Base-by-base conservation (phyloP, 2,888 invertebrate genomes). In the Schizaphis graminum region DNA sequence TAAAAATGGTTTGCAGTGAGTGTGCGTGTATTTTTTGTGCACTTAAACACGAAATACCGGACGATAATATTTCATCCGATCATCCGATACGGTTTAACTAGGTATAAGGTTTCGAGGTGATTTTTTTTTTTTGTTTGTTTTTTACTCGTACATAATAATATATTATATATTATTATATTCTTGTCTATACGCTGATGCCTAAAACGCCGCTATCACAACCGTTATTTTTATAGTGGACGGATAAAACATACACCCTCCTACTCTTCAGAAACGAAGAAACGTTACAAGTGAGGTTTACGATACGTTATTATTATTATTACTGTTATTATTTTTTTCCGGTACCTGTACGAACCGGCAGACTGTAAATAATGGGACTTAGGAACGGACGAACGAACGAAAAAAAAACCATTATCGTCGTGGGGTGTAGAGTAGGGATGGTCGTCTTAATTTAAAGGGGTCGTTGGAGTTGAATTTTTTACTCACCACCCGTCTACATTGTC, bases 391-490 rank as follows among this genome's bases (percentile, higher is more conserved):
- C 35, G 44, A 28, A 26, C 28, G 11, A 53, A 57, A 85, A 85
- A 88, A 86, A 86, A 57, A 86, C 94, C 49, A 90, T 94, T 90
- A 90, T 85, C 47, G 61, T 90, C 47, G 35, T 24, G 44, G n/a
- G 49, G 53, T 28, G n/a, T 3, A 24, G 44, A 35, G 21, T 4
- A 21, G 49, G 67, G 92, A 44, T 86, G 92, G n/a, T 86, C 91
- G 91, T 86, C 94, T 91, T 91, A 94, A 94, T 86, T 91, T 94
- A 91, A 91, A 91, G 49, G 90, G 90, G n/a, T 84, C 57, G 47
- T 93, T 47, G 77, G 49, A 89, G 77, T 93, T 44, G 26, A 85
- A 89, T 85, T 53, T 88, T 77, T 49, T 87, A 8, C 53, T 10
- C 67, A 11, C 86, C 47, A 35, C 41, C 28, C 56, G 21, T 11